phyloP scores from a whole-genome alignment of 2,113 vertebrate genomes.

The Platichthys flesus region DNA sequence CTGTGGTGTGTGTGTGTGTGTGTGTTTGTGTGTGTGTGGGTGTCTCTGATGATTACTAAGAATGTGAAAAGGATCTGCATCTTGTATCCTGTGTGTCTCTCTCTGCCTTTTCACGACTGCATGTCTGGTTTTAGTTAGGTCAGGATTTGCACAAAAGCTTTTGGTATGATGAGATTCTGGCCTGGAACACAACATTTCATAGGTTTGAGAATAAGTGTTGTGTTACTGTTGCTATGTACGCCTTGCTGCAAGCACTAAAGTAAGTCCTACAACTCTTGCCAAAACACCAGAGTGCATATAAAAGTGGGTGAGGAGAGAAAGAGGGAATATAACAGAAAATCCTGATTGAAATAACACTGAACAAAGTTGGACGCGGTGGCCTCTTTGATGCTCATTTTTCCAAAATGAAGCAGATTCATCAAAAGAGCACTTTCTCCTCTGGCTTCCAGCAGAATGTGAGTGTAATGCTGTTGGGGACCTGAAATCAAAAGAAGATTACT shows the following conservation, averaged over 20 bases:
- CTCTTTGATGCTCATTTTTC: conserved; percentile 14
- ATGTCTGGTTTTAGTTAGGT: conserved; percentile 47
- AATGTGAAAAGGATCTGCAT: too few species aligned
- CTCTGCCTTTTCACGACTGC: conserved; percentile 2
- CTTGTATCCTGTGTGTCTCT: background rate
- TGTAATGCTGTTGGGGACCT: background rate
- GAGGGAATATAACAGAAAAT: background rate
- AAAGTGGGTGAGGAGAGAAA: background rate
- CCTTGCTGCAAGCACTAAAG: conserved; percentile 15
- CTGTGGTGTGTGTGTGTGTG: too few species aligned
- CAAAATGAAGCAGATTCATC: conserved; percentile 10
- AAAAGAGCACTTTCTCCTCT: conserved; percentile 1
- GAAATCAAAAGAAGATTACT: conserved; percentile 4
- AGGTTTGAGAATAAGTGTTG: conserved; percentile 17
- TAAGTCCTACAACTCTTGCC: conserved; percentile 7
- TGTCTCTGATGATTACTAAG: background rate
- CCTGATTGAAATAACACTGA: conserved; percentile 4
- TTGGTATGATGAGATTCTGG: conserved; percentile 45
- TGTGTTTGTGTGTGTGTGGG: too few species aligned
- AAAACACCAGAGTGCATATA: conserved; percentile 11
- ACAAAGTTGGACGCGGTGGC: conserved; percentile 24
- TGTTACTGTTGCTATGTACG: conserved; percentile 35
- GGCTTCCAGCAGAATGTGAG: background rate
- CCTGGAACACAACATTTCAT: conserved; percentile 29
- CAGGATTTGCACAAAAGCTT: conserved; percentile 25